Evolutionary conservation across 2,888 invertebrate genomes (phyloP).

Genomic region (Parochlus steinenii): DNA sequence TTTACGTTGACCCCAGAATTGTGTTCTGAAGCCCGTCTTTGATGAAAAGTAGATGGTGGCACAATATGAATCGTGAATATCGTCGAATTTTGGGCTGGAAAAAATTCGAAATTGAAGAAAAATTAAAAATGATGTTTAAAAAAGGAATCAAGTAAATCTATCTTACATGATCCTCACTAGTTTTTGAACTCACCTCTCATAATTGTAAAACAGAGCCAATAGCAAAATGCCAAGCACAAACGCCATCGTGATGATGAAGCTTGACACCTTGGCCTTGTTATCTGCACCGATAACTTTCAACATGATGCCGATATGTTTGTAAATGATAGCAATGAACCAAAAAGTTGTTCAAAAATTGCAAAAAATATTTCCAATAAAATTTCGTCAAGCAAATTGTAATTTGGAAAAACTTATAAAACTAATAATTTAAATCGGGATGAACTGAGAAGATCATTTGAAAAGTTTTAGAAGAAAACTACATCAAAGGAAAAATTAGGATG

Average conservation of each 20-base stretch:
- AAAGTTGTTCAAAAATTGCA: too few species aligned
- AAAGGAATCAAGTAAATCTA: constrained; percentile 4
- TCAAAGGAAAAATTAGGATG: too few species aligned
- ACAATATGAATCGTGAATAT: constrained; percentile 43
- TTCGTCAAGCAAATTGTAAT: background rate
- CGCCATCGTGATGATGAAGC: constrained; percentile 46
- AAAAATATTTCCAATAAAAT: too few species aligned
- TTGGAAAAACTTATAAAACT: background rate
- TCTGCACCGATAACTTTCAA: constrained; percentile 6
- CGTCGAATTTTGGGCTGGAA: constrained; percentile 46
- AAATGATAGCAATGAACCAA: too few species aligned
- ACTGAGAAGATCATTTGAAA: constrained; percentile 11
- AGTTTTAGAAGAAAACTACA: too few species aligned
- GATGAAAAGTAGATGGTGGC: constrained; percentile 55
- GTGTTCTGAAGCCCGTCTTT: constrained; percentile 50
- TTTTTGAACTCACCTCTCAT: constrained; percentile 36
- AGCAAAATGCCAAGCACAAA: constrained; percentile 48
- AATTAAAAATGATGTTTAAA: constrained; percentile 2
- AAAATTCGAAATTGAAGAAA: background rate
- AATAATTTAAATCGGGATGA: constrained; percentile 10
- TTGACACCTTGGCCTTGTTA: constrained; percentile 4
- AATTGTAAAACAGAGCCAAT: constrained; percentile 52
- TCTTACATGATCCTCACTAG: background rate
- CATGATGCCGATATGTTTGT: too few species aligned
- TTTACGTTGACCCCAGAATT: constrained; percentile 65